A percentile compares a stretch with the other conserved stretches of the same genome.
Evolutionary conservation across 1,140 invertebrate genomes (phyloP).

Genomic region (Pseudomyrmex cubaensis): DNA sequence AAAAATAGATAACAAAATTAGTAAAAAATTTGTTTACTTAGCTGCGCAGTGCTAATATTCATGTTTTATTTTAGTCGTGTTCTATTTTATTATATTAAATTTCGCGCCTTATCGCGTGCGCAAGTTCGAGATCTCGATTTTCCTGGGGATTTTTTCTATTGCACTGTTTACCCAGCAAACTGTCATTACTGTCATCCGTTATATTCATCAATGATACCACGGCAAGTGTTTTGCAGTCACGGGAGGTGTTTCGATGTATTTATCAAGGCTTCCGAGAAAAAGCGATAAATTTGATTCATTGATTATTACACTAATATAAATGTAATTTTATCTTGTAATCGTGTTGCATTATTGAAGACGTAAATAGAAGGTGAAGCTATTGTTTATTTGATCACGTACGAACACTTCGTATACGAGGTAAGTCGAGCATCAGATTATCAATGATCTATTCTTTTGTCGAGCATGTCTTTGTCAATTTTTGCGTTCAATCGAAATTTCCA

Average conservation of each 20-base stretch:
- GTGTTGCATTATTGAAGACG: background rate
- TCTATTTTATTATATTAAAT: no score
- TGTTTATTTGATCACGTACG: background rate
- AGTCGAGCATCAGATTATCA: background rate
- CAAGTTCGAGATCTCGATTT: background rate
- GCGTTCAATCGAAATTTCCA: background rate
- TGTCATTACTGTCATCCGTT: background rate
- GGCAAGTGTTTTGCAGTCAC: background rate
- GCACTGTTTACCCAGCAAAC: background rate
- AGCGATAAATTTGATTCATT: conserved; percentile 25
- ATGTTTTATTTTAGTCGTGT: no score
- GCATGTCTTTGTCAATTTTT: background rate
- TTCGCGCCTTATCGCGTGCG: conserved; percentile 5
- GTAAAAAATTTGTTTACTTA: no score
- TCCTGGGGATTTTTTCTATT: background rate
- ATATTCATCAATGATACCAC: conserved; percentile 6
- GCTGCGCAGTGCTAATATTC: no score
- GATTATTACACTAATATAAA: background rate
- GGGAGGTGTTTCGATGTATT: conserved; percentile 41
- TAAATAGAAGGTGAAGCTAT: conserved; percentile 12
- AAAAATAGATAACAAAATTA: no score
- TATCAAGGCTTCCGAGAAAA: background rate
- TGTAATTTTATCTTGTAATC: background rate
- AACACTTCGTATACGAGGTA: conserved; percentile 39
- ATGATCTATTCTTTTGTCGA: background rate